These are phyloP conservation scores for Leptonema lineaticorne DNA, from an alignment of 1,140 invertebrate genomes.

Conservation along the genomic window DNA sequence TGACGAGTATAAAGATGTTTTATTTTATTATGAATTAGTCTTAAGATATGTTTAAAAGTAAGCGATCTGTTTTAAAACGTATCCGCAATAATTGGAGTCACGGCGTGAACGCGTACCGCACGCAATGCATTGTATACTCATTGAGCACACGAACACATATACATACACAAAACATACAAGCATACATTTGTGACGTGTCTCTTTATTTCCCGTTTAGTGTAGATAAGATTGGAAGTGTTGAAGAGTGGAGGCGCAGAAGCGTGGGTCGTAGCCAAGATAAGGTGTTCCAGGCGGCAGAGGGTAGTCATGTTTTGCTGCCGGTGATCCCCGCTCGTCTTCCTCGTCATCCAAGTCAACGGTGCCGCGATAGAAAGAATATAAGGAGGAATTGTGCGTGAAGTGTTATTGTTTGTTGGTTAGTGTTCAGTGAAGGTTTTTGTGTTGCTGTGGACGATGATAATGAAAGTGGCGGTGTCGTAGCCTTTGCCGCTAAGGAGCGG, in stretches of 20 bases:
- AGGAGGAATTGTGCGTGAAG: neutral
- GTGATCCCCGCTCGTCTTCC: neutral
- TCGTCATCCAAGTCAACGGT: neutral
- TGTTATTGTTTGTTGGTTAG: neutral
- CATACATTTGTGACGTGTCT: conserved; percentile 22
- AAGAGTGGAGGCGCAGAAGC: neutral
- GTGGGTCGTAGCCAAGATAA: conserved; percentile 14
- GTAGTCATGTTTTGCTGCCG: neutral
- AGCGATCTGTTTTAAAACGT: too few species aligned
- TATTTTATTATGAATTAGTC: too few species aligned
- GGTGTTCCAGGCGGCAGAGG: neutral
- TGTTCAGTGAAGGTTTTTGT: neutral
- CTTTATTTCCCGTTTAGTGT: conserved; percentile 27
- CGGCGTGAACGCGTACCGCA: neutral
- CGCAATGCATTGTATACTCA: neutral
- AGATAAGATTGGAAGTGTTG: conserved; percentile 17
- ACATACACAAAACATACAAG: neutral
- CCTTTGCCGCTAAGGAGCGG: neutral
- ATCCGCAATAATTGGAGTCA: too few species aligned
- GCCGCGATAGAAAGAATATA: neutral
- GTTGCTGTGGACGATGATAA: too few species aligned
- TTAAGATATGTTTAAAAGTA: too few species aligned
- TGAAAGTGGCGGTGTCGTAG: conserved; percentile 7
- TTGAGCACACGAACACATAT: neutral
- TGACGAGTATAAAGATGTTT: too few species aligned